phyloP scores from a whole-genome alignment of 2,113 vertebrate species.

The Sterna hirundo region DNA sequence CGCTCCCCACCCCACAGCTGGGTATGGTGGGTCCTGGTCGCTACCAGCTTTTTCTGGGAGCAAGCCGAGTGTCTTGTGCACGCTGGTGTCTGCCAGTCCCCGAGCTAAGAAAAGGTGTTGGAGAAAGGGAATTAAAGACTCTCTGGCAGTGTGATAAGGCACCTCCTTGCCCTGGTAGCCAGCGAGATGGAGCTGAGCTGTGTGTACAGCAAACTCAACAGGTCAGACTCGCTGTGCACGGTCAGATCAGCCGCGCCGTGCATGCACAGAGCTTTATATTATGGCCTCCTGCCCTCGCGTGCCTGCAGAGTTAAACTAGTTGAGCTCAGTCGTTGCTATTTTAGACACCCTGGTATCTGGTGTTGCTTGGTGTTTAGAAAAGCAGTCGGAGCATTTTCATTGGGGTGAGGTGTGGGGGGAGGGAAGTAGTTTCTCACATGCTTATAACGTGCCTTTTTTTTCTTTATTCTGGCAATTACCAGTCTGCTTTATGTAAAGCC shows the following conservation, averaged over 20 bases:
- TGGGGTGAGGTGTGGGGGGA: background rate
- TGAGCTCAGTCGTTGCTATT: constrained; percentile 58
- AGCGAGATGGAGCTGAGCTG: background rate
- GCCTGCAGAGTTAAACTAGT: constrained; percentile 33
- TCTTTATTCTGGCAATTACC: background rate
- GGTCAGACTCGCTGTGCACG: background rate
- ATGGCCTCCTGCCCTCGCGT: background rate
- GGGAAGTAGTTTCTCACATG: background rate
- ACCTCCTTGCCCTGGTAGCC: background rate
- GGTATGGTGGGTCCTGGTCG: background rate
- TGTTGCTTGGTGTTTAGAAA: constrained; percentile 43
- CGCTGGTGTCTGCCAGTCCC: background rate
- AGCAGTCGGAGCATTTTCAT: background rate
- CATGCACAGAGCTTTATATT: background rate
- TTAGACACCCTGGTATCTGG: constrained; percentile 59
- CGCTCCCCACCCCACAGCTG: background rate
- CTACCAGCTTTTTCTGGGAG: background rate
- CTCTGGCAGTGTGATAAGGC: background rate
- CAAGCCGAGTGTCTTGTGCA: background rate
- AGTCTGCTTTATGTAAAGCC: background rate
- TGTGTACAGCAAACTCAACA: background rate
- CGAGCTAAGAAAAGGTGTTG: background rate
- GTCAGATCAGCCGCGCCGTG: background rate
- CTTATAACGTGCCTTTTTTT: background rate
- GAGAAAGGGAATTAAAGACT: background rate